Evolutionary conservation across 2,888 invertebrate genomes (phyloP).

Genomic region (Pegoplata infirma): DNA sequence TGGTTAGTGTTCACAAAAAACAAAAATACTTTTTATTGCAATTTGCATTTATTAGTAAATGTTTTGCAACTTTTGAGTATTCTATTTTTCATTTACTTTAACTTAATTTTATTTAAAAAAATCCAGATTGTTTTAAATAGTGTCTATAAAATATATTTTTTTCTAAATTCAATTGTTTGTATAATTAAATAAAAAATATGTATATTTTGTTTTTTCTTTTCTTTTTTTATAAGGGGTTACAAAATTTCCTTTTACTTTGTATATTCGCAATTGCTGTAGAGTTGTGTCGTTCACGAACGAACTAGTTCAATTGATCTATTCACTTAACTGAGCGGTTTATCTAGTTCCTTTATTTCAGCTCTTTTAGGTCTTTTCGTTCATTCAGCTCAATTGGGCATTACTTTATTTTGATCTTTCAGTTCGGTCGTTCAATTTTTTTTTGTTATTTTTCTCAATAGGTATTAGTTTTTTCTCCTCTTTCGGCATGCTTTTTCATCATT

Average conservation of each 20-base stretch:
- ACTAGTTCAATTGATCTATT: neutral
- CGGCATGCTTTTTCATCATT: too few species aligned
- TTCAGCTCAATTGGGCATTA: too few species aligned
- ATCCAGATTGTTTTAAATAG: neutral
- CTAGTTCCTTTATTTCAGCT: too few species aligned
- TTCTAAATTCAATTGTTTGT: constrained; percentile 35
- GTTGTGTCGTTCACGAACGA: neutral
- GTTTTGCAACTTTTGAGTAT: neutral
- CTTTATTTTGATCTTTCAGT: too few species aligned
- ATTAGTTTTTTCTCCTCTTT: too few species aligned
- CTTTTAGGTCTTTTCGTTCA: too few species aligned
- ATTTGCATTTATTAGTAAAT: neutral
- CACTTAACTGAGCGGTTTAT: neutral
- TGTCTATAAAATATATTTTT: constrained; percentile 7
- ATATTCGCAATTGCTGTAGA: constrained; percentile 27
- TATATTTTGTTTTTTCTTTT: constrained; percentile 15
- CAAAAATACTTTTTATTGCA: too few species aligned
- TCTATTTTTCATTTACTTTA: neutral
- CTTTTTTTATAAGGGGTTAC: constrained; percentile 14
- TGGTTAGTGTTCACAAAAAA: neutral
- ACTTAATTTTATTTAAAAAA: neutral
- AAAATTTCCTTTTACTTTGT: neutral
- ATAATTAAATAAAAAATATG: constrained; percentile 29
- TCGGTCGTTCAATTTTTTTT: too few species aligned
- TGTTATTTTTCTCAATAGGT: too few species aligned